Percentiles rank a stretch among this genome's conserved stretches.
Conservation (phyloP, 2,888 invertebrate species). For the Caenorhabditis uteleia region DNA sequence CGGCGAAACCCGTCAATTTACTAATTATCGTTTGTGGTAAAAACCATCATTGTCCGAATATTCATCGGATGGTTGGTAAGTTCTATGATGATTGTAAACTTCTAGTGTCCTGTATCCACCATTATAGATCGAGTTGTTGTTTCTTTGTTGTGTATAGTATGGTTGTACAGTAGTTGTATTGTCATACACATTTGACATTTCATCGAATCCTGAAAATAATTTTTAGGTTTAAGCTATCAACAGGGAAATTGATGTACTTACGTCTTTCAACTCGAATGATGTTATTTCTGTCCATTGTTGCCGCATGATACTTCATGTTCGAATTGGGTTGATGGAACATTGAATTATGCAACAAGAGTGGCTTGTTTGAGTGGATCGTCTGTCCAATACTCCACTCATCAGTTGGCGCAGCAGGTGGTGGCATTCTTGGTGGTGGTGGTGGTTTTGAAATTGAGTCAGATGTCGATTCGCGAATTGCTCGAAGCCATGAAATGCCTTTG, state of each 20-base stretch:
- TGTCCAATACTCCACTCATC: slow-evolving; percentile 37
- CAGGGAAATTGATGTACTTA: slow-evolving; percentile 2
- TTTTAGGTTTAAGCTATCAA: not conserved
- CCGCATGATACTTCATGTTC: slow-evolving; percentile 33
- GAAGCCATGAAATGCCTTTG: slow-evolving; percentile 45
- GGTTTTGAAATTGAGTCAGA: slow-evolving; percentile 25
- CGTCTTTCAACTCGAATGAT: slow-evolving; percentile 33
- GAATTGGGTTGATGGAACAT: slow-evolving; percentile 42
- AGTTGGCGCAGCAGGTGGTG: slow-evolving; percentile 56
- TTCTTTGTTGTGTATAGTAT: slow-evolving; percentile 34
- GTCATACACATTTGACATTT: slow-evolving; percentile 46
- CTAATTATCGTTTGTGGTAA: slow-evolving; percentile 22
- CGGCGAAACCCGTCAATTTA: slow-evolving; percentile 1
- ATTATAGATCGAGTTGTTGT: slow-evolving; percentile 41
- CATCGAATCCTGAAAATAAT: slow-evolving; percentile 40
- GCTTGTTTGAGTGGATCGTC: slow-evolving; percentile 39
- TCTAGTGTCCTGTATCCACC: slow-evolving; percentile 46
- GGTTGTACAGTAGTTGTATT: slow-evolving; percentile 37
- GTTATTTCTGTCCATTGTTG: slow-evolving; percentile 42
- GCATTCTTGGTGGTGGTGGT: slow-evolving; percentile 63
- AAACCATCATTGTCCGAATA: slow-evolving; percentile 40
- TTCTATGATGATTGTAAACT: slow-evolving; percentile 36
- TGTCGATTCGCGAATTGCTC: slow-evolving; percentile 33
- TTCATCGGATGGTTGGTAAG: slow-evolving; percentile 37
- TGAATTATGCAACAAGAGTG: slow-evolving; percentile 45